These are phyloP conservation scores for Lates calcarifer DNA, from an alignment of 2,113 vertebrate species.

Conservation along the genomic window DNA sequence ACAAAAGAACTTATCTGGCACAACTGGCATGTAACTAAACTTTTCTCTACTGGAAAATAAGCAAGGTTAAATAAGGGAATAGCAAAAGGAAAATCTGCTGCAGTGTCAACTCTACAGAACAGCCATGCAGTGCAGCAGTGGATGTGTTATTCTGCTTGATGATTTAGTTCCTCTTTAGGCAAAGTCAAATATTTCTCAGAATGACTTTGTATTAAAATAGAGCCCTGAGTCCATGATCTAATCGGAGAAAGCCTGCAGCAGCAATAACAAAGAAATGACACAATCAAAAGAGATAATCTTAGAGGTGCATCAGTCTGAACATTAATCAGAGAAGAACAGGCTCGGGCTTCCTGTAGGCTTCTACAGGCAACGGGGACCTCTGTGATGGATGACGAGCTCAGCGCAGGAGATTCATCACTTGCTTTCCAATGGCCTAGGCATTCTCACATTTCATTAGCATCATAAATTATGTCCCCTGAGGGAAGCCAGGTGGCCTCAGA, in stretches of 20 bases:
- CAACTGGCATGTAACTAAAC: conserved; percentile 51
- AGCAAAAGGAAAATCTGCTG: conserved; percentile 6
- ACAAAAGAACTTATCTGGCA: conserved; percentile 66
- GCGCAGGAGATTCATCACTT: conserved; percentile 73
- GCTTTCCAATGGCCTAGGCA: conserved; percentile 64
- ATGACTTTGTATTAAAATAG: conserved; percentile 60
- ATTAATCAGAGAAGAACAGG: conserved; percentile 73
- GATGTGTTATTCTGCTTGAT: conserved; percentile 41
- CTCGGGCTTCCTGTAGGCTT: conserved; percentile 61
- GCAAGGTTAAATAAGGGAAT: conserved; percentile 32
- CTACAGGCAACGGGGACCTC: conserved; percentile 7
- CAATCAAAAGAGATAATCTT: conserved; percentile 76
- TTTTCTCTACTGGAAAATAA: conserved; percentile 54
- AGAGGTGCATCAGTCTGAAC: conserved; percentile 63
- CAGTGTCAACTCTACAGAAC: conserved; percentile 1
- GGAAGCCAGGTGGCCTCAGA: conserved; percentile 67
- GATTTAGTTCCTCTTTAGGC: conserved; percentile 56
- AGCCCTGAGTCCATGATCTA: conserved; percentile 50
- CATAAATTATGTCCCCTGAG: conserved; percentile 73
- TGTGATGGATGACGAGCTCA: conserved; percentile 73
- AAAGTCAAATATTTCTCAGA: conserved; percentile 61
- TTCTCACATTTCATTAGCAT: conserved; percentile 77
- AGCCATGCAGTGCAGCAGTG: not conserved
- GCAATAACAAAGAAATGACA: conserved; percentile 75
- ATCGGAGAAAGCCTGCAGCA: conserved; percentile 61